Percentiles rank a stretch among this genome's conserved stretches.
Conservation (phyloP, 2,113 vertebrate genomes). For the Pollachius pollachius region DNA sequence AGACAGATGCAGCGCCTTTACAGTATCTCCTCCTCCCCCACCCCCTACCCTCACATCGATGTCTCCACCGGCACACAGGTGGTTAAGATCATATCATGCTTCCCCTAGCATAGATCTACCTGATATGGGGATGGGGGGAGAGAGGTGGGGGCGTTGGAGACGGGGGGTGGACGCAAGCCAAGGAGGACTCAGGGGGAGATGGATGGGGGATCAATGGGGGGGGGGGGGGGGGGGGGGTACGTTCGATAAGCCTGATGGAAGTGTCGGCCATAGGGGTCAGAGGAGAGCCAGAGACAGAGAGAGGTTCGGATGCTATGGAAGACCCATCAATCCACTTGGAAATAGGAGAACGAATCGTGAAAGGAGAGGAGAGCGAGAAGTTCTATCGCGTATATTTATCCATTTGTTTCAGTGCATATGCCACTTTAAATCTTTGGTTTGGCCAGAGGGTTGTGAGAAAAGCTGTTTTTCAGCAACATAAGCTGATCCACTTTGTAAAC, state of each 20-base stretch:
- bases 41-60: background rate
- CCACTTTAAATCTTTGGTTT: too few species aligned
- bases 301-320: background rate
- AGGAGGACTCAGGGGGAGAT: background rate
- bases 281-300: background rate
- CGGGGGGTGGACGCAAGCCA: background rate
- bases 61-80: background rate
- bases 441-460: constrained; percentile 5
- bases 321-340: too few species aligned
- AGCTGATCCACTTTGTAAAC: constrained; percentile 14
- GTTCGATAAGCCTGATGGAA: background rate
- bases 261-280: background rate
- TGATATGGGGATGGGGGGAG: background rate
- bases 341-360: background rate
- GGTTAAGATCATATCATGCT: background rate
- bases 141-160: background rate
- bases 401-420: too few species aligned
- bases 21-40: background rate
- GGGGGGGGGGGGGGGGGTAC: too few species aligned
- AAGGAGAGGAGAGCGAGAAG: constrained; percentile 1
- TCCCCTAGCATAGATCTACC: constrained; percentile 11
- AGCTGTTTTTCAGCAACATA: constrained; percentile 10
- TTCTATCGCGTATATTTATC: too few species aligned
- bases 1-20: background rate
- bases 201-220: background rate